Evolutionary conservation across 2,888 invertebrate species (phyloP).

Genomic region (Andrena bucephala): DNA sequence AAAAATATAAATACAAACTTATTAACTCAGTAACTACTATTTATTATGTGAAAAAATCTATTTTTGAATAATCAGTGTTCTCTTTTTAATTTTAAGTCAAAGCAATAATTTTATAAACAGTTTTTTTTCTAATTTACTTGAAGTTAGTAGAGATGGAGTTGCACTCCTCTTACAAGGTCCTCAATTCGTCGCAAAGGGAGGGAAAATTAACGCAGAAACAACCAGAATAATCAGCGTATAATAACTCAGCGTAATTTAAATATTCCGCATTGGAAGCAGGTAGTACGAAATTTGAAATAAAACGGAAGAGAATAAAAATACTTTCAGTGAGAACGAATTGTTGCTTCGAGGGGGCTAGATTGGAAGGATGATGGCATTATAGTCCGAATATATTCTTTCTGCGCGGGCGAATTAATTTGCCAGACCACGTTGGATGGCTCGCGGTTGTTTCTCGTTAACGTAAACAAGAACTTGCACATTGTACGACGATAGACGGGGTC

Average conservation of each 20-base stretch:
- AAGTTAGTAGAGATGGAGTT: too few species aligned
- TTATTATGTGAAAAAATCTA: too few species aligned
- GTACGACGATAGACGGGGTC: slow-evolving; percentile 27
- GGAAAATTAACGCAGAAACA: neutral
- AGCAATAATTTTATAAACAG: too few species aligned
- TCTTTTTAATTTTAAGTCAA: too few species aligned
- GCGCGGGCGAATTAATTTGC: slow-evolving; percentile 1
- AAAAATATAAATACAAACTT: too few species aligned
- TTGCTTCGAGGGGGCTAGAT: neutral
- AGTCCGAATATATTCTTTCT: neutral
- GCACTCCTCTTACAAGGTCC: neutral
- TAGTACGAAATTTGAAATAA: too few species aligned
- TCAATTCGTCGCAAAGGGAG: neutral
- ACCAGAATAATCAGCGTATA: neutral
- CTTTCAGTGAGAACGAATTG: neutral
- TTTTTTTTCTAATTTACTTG: too few species aligned
- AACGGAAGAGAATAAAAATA: too few species aligned
- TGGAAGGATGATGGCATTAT: neutral
- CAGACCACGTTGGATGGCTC: neutral
- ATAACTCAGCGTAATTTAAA: neutral
- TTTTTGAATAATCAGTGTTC: too few species aligned
- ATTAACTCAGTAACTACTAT: too few species aligned
- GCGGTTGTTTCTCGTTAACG: slow-evolving; percentile 11
- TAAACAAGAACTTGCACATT: slow-evolving; percentile 46
- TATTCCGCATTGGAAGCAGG: too few species aligned